Conservation (phyloP, 2,797 vertebrate genomes). For the Sphaeramia orbicularis region DNA sequence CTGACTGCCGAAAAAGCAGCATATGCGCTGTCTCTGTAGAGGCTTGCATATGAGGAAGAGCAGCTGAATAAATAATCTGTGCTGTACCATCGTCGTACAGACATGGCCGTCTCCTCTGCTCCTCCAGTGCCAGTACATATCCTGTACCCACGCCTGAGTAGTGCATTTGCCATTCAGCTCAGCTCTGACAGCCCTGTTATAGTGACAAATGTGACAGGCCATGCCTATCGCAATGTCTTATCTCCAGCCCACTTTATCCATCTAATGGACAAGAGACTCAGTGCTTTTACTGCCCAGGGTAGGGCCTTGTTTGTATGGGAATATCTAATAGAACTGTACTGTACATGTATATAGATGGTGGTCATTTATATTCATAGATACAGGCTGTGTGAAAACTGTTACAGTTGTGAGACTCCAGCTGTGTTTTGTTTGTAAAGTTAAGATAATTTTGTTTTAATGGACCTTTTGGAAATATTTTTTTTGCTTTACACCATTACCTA, state of each 20-base stretch:
- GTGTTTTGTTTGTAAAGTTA: constrained; percentile 42
- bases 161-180: constrained; percentile 65
- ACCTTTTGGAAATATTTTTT: constrained; percentile 44
- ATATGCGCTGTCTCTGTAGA: constrained; percentile 36
- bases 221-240: constrained; percentile 53
- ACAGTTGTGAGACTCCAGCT: constrained; percentile 16
- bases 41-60: constrained; percentile 37
- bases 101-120: constrained; percentile 25
- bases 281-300: constrained; percentile 15
- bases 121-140: constrained; percentile 12
- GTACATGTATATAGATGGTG: constrained; percentile 1
- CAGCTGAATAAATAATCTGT: constrained; percentile 60
- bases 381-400: neutral
- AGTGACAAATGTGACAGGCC: constrained; percentile 57
- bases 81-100: constrained; percentile 47
- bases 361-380: neutral
- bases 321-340: neutral
- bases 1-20: constrained; percentile 37
- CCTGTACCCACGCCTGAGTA: constrained; percentile 20
- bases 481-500: constrained; percentile 49
- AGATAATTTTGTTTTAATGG: constrained; percentile 38
- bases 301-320: constrained; percentile 12
- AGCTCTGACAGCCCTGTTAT: constrained; percentile 59
- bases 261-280: constrained; percentile 33
- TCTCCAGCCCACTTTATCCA: constrained; percentile 45